Evolutionary conservation across 2,113 vertebrate species (phyloP).

Genomic region (Leucosticte australis): DNA sequence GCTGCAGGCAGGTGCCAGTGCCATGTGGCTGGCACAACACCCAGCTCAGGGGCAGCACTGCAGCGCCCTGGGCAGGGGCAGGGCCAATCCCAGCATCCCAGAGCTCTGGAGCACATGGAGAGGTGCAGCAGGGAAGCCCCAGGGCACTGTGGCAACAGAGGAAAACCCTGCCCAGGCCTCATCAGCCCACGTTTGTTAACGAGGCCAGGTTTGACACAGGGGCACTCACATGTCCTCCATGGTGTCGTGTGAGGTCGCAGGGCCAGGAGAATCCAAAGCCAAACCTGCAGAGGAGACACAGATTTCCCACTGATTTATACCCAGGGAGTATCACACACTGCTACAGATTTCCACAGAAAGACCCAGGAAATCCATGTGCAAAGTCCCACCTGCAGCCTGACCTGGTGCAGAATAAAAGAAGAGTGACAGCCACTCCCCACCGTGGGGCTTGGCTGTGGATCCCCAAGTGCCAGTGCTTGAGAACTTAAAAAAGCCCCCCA

Average conservation of each 20-base stretch:
- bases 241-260: neutral
- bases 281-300: conserved; percentile 58
- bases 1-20: neutral
- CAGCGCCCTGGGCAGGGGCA: neutral
- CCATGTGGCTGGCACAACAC: neutral
- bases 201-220: neutral
- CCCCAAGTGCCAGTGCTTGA: neutral
- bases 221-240: conserved; percentile 70
- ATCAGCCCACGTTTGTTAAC: rapidly evolving
- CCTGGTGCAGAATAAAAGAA: rapidly evolving
- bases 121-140: neutral
- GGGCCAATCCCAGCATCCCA: neutral
- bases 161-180: neutral
- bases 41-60: neutral
- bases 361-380: rapidly evolving
- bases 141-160: neutral
- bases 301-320: neutral
- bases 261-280: conserved; percentile 70
- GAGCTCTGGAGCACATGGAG: neutral
- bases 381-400: neutral
- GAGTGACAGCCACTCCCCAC: neutral
- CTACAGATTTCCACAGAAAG: rapidly evolving
- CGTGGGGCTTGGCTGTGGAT: rapidly evolving
- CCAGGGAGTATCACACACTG: rapidly evolving
- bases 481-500: neutral